Evolutionary conservation across 2,797 vertebrate species (phyloP), one percentile per base, ranked within the genome.

Genomic region (Galagoides demidoff): DNA sequence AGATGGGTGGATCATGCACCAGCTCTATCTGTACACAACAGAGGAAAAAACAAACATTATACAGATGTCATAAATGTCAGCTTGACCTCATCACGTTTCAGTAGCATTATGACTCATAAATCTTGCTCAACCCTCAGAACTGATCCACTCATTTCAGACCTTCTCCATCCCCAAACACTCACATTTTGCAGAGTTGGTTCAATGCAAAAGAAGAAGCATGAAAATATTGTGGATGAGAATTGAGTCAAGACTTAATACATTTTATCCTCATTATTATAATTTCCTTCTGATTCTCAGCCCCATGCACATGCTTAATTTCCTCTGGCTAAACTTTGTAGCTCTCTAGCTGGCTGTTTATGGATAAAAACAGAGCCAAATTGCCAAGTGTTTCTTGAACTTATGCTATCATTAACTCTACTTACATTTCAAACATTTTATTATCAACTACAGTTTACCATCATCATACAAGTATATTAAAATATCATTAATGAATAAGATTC

Each of bases 381-480:
- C 11, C 55, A 93, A 88, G 12, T 81, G 14, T 81, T 74, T 93
- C 68, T 95, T 88, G 78, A 93, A 90, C n/a, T 89, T 85, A 91
- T 29, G 64, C 61, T 63, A 27, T 31, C 25, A 52, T 49, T 90
- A 22, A 84, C 66, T 90, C 52, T 74, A 64, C n/a, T 91, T 92
- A 71, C 12, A 96, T 85, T 88, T 92, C 29, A 66, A 95, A 92
- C 14, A 61, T 59, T 78, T 78, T 86, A 55, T 82, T 68, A 87
- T 52, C 85, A 95, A 88, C 25, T 78, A 88, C 3, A 74, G 43
- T 87, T 93, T 20, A 64, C 29, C 29, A 55, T 39, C 49, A 79
- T 63, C 23, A 81, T 74, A 52, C 14, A 52, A 52, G 14, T 52
- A 5, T 68, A 71, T 55, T 78, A 88, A 95, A 87, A 49, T 68